Percentiles rank a stretch among this genome's conserved stretches.
Conservation (phyloP, 2,113 vertebrate species). For the Notarius lentiginosus region DNA sequence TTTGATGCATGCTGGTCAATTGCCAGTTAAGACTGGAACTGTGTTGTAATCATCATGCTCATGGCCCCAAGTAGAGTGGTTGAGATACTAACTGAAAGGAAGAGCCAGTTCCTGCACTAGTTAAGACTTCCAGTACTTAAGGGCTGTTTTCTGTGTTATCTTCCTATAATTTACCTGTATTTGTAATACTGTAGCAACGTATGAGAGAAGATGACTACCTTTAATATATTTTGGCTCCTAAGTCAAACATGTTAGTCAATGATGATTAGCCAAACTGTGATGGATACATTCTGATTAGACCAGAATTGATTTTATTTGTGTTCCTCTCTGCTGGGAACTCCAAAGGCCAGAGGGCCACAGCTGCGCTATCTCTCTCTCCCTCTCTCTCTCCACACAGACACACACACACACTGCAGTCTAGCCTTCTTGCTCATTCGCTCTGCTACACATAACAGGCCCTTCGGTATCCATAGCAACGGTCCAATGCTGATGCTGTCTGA, state of each 20-base stretch:
- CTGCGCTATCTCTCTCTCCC: conserved; percentile 13
- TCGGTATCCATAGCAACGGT: conserved; percentile 68
- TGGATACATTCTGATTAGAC: conserved; percentile 43
- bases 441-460: conserved; percentile 43
- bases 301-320: conserved; percentile 49
- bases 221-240: background rate
- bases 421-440: conserved; percentile 61
- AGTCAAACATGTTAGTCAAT: background rate
- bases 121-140: background rate
- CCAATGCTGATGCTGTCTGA: conserved; percentile 62
- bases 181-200: background rate
- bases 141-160: background rate
- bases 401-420: conserved; percentile 22
- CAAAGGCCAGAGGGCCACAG: conserved; percentile 38
- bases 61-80: background rate
- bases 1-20: background rate
- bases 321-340: conserved; percentile 41
- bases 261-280: background rate
- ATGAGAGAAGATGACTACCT: background rate
- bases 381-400: background rate
- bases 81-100: background rate
- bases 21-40: background rate
- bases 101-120: background rate
- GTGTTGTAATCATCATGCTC: background rate
- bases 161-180: background rate